Evolutionary conservation across 2,888 invertebrate species (phyloP).

Genomic region (Eudemis profundana): DNA sequence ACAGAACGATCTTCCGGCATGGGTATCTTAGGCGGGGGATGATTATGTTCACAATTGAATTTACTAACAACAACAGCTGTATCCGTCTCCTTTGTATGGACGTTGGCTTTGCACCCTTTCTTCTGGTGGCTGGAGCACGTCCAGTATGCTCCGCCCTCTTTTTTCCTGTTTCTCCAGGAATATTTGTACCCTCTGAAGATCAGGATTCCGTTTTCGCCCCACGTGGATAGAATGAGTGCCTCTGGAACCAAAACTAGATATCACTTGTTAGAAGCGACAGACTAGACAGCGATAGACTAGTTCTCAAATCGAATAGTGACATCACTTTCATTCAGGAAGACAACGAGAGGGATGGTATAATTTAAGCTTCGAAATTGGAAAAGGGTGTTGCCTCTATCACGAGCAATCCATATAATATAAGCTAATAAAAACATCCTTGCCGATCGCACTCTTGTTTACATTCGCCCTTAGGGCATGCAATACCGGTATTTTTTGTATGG

Average conservation of each 20-base stretch:
- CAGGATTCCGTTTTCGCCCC: constrained; percentile 61
- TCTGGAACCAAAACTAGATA: constrained; percentile 58
- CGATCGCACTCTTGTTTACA: too few relatives aligned
- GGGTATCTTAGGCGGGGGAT: constrained; percentile 52
- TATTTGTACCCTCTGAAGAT: constrained; percentile 66
- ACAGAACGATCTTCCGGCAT: not conserved
- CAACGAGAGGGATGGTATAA: too few relatives aligned
- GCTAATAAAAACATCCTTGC: too few relatives aligned
- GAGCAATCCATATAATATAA: too few relatives aligned
- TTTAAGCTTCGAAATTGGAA: too few relatives aligned
- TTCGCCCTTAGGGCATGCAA: too few relatives aligned
- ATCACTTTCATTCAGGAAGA: too few relatives aligned
- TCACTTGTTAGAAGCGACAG: not conserved
- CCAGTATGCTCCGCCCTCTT: constrained; percentile 67
- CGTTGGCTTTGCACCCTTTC: constrained; percentile 69
- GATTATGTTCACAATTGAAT: constrained; percentile 59
- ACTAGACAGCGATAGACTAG: too few relatives aligned
- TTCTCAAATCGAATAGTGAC: too few relatives aligned
- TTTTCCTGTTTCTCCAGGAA: constrained; percentile 62
- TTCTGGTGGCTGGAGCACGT: constrained; percentile 74
- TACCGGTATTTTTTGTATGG: too few relatives aligned
- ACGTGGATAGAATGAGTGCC: constrained; percentile 66
- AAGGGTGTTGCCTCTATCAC: too few relatives aligned
- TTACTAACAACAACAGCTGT: constrained; percentile 58
- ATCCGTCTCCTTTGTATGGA: constrained; percentile 59